phyloP scores from a whole-genome alignment of 2,113 vertebrate genomes.

The Ariopsis seemanni region DNA sequence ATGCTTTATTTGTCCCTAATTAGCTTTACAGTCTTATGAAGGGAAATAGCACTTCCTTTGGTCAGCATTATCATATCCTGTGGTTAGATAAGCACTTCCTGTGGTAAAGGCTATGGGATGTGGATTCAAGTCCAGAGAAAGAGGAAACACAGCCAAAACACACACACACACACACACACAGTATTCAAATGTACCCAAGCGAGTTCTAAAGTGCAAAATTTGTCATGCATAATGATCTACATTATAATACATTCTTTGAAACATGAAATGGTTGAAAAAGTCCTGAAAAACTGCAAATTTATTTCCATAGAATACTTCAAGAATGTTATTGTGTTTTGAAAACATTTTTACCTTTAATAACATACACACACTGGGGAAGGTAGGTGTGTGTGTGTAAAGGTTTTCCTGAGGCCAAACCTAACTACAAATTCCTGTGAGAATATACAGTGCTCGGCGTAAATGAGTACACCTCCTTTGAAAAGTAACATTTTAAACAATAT shows the following conservation, averaged over 20 bases:
- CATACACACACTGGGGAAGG: background rate
- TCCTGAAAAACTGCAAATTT: background rate
- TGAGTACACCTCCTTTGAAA: too few species aligned
- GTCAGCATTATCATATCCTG: slow-evolving; percentile 70
- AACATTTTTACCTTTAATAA: background rate
- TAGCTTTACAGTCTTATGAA: slow-evolving; percentile 22
- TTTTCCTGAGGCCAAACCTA: background rate
- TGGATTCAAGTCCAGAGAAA: slow-evolving; percentile 9
- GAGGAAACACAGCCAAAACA: slow-evolving; percentile 16
- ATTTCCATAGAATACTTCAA: background rate
- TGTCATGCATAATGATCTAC: background rate
- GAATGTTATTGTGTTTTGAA: background rate
- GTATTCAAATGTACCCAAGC: background rate
- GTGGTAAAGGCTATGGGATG: slow-evolving; percentile 42
- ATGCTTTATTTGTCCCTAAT: slow-evolving; percentile 65
- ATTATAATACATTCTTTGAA: background rate
- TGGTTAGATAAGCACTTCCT: slow-evolving; percentile 57
- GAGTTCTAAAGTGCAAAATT: background rate
- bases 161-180: background rate
- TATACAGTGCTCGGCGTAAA: too few species aligned
- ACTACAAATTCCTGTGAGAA: background rate
- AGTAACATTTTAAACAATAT: too few species aligned
- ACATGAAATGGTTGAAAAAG: background rate
- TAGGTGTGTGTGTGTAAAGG: too few species aligned
- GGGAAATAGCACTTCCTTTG: slow-evolving; percentile 62